phyloP scores from a whole-genome alignment of 2,113 vertebrate species.

The Eptesicus fuscus region DNA sequence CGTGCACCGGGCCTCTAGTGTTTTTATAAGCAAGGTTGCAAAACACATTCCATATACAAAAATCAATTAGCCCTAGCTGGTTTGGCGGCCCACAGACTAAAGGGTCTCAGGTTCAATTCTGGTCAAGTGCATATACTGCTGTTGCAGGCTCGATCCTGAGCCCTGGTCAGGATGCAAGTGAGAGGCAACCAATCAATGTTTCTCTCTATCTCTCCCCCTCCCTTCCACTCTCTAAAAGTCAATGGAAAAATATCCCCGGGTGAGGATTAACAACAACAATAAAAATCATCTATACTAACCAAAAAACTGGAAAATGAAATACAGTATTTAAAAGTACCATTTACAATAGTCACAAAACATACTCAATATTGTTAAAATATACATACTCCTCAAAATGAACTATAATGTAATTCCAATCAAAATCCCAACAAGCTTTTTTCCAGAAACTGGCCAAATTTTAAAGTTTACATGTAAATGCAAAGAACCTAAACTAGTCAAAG shows the following conservation, averaged over 20 bases:
- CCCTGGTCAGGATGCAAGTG: no score
- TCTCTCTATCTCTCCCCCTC: no score
- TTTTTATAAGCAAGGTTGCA: background rate
- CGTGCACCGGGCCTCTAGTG: no score
- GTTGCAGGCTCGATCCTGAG: no score
- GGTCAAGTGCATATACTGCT: no score
- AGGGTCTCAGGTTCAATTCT: no score
- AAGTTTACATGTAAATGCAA: background rate
- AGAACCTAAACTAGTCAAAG: background rate
- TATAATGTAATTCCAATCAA: background rate
- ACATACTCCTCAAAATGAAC: background rate
- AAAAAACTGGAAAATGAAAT: background rate
- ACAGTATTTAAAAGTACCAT: background rate
- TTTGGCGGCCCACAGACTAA: no score
- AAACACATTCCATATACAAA: background rate
- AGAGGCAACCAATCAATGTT: no score
- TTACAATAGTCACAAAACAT: background rate
- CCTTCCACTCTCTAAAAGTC: no score
- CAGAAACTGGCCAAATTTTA: background rate
- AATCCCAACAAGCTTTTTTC: background rate
- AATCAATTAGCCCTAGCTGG: background rate
- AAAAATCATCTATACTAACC: background rate
- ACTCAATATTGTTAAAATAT: background rate
- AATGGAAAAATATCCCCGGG: no score
- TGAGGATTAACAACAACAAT: no score